These are phyloP conservation scores for Ia io DNA, from an alignment of 2,113 vertebrate species.

Conservation along the genomic window DNA sequence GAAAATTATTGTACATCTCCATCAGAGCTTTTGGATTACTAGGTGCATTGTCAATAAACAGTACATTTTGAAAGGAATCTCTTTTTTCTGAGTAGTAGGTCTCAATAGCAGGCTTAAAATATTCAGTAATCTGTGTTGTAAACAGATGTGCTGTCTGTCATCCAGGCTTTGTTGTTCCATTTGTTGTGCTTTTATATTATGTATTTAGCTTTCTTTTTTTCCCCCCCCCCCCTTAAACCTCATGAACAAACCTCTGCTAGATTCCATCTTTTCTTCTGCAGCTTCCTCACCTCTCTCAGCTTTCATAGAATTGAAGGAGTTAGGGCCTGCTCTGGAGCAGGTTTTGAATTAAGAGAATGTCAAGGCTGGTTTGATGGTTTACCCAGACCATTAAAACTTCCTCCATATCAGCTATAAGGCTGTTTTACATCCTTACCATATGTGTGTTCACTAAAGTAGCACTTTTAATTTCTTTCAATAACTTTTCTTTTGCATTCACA, in stretches of 20 bases:
- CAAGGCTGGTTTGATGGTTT: neutral
- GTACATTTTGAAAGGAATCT: neutral
- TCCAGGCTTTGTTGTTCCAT: neutral
- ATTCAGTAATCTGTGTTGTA: neutral
- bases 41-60: neutral
- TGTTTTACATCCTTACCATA: neutral
- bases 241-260: neutral
- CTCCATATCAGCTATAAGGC: neutral
- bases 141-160: neutral
- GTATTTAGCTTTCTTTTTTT: neutral
- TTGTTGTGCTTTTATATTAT: neutral
- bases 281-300: neutral
- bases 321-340: neutral
- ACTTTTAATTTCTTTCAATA: neutral
- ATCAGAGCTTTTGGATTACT: neutral
- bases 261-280: neutral
- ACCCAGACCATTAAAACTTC: neutral
- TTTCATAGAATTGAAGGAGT: neutral
- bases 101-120: neutral
- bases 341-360: neutral
- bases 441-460: neutral
- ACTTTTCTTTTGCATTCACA: neutral
- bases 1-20: neutral
- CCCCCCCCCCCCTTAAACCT: neutral
- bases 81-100: neutral